phyloP scores from a whole-genome alignment of 2,113 vertebrate genomes.

The Paracanthobrama guichenoti region DNA sequence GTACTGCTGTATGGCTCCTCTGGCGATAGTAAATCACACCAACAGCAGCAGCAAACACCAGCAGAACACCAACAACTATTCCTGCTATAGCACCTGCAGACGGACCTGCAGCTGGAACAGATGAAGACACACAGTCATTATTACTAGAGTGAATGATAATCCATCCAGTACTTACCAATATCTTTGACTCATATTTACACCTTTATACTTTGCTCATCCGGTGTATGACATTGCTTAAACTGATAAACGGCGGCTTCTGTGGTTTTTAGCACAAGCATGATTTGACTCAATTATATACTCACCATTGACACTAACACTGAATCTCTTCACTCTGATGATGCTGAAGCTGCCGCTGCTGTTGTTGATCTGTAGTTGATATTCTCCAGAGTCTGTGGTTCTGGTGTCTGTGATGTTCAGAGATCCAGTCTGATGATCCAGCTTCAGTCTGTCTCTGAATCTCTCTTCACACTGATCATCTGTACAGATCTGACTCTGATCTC shows the following conservation, averaged over 20 bases:
- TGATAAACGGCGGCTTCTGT: neutral
- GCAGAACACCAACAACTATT: neutral
- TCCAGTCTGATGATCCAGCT: neutral
- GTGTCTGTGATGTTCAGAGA: neutral
- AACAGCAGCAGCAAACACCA: too few species aligned
- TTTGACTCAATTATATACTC: neutral
- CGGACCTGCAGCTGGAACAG: too few species aligned
- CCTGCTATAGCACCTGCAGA: too few species aligned
- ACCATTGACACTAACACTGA: neutral
- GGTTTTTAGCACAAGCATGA: neutral
- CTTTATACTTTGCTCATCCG: neutral
- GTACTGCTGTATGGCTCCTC: accelerated
- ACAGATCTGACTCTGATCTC: constrained; percentile 8
- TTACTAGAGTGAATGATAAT: neutral
- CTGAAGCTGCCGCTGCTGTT: neutral
- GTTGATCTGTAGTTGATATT: neutral
- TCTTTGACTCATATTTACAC: neutral
- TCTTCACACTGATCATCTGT: neutral
- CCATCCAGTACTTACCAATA: neutral
- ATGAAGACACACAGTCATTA: too few species aligned
- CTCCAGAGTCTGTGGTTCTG: neutral
- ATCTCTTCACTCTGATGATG: neutral
- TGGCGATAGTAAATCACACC: too few species aligned
- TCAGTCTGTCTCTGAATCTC: neutral
- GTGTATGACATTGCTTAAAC: neutral